Evolutionary conservation across 1,140 invertebrate genomes (phyloP), one percentile per base, ranked within the genome.

Genomic region (Apis florea): DNA sequence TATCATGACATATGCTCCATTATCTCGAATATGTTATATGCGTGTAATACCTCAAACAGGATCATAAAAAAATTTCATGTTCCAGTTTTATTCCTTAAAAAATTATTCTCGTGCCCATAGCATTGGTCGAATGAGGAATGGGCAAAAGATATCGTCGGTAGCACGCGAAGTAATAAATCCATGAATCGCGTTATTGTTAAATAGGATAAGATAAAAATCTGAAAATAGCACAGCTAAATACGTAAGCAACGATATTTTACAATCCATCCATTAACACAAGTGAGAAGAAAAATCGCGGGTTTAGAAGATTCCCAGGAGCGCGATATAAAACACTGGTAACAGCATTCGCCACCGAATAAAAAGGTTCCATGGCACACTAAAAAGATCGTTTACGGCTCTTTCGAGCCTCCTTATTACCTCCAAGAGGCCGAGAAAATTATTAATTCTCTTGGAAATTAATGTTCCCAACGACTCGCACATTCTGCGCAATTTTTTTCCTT

Each of bases 271-370:
- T 76, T 73, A 74, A 87, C 78, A 85, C 77, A 78, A 61, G 59
- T 51, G 74, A 59, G 79, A 82, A 82, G 84, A 86, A 86, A 82
- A 86, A 84, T 85, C 78, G 82, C 58, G 74, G 84, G 61, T 82
- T 79, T 82, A 81, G 83, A 75, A 82, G 70, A 82, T 79, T 86
- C 82, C 82, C 82, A 74, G 58, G 75, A 72, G 84, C 67, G 58
- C 68, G 76, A 78, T 88, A 88, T 84, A 86, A 86, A 88, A 82
- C 84, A 77, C 66, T 78, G 79, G 79, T 51, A 86, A 77, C 79
- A 67, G 80, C 85, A 75, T 80, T 86, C 70, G 58, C 31, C 79
- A 69, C 64, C 63, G 82, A 56, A 72, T 63, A 77, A 82, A 82
- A 78, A 63, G 54, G 49, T 31, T 49, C 54, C 56, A 13, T 40